Conservation (phyloP, 2,797 vertebrate genomes). For the Argentina silus region DNA sequence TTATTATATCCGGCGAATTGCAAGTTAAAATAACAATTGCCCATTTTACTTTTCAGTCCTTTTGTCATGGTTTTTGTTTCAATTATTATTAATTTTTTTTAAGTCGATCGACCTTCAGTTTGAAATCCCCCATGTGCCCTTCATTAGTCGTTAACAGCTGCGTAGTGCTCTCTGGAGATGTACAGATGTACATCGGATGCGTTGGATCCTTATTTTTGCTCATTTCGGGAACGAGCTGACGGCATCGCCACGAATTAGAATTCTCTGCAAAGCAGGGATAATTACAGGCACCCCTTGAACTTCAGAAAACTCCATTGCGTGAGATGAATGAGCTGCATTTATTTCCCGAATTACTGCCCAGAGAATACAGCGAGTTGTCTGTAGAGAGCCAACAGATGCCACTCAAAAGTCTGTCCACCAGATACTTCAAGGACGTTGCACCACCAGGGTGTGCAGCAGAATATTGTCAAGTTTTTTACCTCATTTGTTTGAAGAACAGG, state of each 20-base stretch:
- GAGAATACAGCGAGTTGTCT: slow-evolving; percentile 3
- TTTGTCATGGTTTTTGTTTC: background rate
- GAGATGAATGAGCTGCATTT: slow-evolving; percentile 44
- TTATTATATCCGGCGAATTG: background rate
- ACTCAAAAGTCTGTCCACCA: slow-evolving; percentile 49
- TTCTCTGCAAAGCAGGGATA: slow-evolving; percentile 44
- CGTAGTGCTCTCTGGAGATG: slow-evolving; percentile 60
- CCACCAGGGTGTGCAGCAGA: slow-evolving; percentile 37
- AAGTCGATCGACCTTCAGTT: slow-evolving; percentile 63
- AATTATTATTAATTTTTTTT: slow-evolving; percentile 54
- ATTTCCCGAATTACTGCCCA: slow-evolving; percentile 35
- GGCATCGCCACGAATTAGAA: slow-evolving; percentile 34
- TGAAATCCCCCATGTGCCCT: slow-evolving; percentile 53
- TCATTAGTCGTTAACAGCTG: slow-evolving; percentile 73
- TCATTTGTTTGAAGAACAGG: slow-evolving; percentile 25
- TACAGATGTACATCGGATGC: slow-evolving; percentile 52
- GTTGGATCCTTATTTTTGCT: slow-evolving; percentile 35
- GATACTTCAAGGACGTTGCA: slow-evolving; percentile 34
- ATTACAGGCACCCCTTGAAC: slow-evolving; percentile 64
- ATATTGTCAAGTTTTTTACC: slow-evolving; percentile 42
- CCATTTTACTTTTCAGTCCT: slow-evolving; percentile 23
- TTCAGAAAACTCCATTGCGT: slow-evolving; percentile 37
- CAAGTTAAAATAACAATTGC: slow-evolving; percentile 6
- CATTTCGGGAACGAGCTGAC: slow-evolving; percentile 29
- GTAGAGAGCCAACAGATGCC: slow-evolving; percentile 36